phyloP scores from a whole-genome alignment of 2,113 vertebrate genomes.

The Chamaetylas fuelleborni region DNA sequence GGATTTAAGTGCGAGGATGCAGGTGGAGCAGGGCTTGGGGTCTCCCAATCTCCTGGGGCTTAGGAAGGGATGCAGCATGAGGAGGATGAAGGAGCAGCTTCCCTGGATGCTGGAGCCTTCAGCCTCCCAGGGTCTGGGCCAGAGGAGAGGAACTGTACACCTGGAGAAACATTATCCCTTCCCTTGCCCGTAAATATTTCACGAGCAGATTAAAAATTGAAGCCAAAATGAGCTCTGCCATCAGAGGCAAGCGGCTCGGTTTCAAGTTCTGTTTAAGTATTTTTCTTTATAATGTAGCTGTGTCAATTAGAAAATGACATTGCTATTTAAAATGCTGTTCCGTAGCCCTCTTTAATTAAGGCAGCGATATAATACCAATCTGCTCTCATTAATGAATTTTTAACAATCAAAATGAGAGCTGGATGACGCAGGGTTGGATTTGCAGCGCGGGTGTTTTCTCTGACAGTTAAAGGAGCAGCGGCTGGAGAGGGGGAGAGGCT shows the following conservation, averaged over 20 bases:
- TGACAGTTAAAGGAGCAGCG: background rate
- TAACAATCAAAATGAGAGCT: conserved; percentile 56
- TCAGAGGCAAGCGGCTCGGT: background rate
- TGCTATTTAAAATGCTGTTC: conserved; percentile 68
- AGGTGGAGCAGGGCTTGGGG: background rate
- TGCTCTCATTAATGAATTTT: conserved; percentile 70
- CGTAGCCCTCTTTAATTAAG: conserved; percentile 71
- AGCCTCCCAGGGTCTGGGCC: fast-evolving
- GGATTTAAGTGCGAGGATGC: background rate
- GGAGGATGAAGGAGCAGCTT: background rate
- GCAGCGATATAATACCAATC: conserved; percentile 60
- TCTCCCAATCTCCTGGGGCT: background rate
- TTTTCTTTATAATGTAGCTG: conserved; percentile 65
- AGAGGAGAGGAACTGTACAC: conserved; percentile 13
- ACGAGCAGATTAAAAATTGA: conserved; percentile 78
- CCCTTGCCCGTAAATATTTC: conserved; percentile 72
- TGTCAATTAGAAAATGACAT: conserved; percentile 73
- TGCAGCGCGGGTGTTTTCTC: background rate
- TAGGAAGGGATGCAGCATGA: background rate
- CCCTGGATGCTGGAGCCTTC: background rate
- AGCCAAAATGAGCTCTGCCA: conserved; percentile 50
- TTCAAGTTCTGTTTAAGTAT: conserved; percentile 67
- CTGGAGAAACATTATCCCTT: conserved; percentile 68
- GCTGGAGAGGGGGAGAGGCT: background rate
- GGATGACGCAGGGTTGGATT: background rate